Evolutionary conservation across 2,113 vertebrate species (phyloP), one percentile per base, ranked within the genome.

Genomic region (Perca flavescens): DNA sequence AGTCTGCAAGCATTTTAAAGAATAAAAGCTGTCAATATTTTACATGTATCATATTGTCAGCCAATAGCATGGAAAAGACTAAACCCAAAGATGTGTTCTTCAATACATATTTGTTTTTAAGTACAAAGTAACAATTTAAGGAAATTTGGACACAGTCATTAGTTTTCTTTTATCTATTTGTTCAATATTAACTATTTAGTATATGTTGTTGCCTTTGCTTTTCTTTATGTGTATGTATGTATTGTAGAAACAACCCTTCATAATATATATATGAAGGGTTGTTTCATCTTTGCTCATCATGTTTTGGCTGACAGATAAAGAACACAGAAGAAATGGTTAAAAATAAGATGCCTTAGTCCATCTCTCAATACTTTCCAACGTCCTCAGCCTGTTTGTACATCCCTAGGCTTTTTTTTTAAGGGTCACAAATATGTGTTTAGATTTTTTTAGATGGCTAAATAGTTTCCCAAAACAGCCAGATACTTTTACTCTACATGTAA

Each of bases 1-100:
- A 52, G 4, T 74, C 61, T 83, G 50, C 8, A 16, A 40, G 43
- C 31, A 52, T 71, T 69, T 77, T 73, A 69, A 53, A 77, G 21
- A 73, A 47, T 47, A 4, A 53, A 25, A 5, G 53, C 28, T 57
- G 61, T 57, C 31, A n/a, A 9, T 50, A 14, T 60, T 65, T 7
- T 65, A 31, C 4, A 36, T 34, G 58, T 57, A 19, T 75, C n/a
- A 43, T 54, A 9, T 21, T 19, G 56, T 28, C n/a, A 64, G 14
- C 19, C 43, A 50, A 73, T 61, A 4, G 5, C 15, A 31, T 36
- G 13, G 5, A 25, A 54, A 21, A 25, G 9, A 43, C 4, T 6
- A 7, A 56, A 68, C 54, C 10, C 28, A 69, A 54, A 1, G n/a
- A 22, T 54, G 22, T 50, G 17, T 69, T 25, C 21, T n/a, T 11